Evolutionary conservation across 2,113 vertebrate species (phyloP).

Genomic region (Elaphurus davidianus): DNA sequence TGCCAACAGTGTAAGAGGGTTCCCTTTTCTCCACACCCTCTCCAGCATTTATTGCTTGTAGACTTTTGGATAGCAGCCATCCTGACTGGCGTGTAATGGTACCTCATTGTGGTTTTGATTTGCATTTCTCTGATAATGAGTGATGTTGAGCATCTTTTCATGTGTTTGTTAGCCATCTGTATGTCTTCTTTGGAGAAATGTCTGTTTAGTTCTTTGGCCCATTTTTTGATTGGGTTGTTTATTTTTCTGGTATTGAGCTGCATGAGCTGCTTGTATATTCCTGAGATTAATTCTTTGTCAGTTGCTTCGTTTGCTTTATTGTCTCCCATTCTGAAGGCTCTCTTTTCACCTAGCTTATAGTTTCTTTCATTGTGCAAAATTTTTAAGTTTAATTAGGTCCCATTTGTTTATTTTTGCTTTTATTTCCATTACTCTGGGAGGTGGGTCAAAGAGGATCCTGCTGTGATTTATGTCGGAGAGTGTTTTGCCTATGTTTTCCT

Average conservation of each 20-base stretch:
- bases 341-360: not conserved
- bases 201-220: not conserved
- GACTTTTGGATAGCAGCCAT: not conserved
- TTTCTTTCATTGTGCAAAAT: not conserved
- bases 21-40: not conserved
- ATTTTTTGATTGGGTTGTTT: accelerated
- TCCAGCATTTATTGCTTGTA: not conserved
- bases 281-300: not conserved
- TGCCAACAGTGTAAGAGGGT: not conserved
- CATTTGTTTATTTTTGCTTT: not conserved
- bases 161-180: not conserved
- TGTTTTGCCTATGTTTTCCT: not conserved
- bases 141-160: not conserved
- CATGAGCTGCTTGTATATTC: not conserved
- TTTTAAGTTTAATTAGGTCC: not conserved
- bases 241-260: not conserved
- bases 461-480: not conserved
- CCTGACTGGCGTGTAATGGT: accelerated
- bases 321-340: not conserved
- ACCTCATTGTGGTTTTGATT: not conserved
- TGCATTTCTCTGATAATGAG: not conserved
- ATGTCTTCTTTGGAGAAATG: not conserved
- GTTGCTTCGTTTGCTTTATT: not conserved
- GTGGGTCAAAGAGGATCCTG: not conserved
- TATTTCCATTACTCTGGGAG: not conserved